phyloP scores from a whole-genome alignment of 30 jellyfish, hydroid and myxozoan genomes.

The Haliclystus octoradiatus region DNA sequence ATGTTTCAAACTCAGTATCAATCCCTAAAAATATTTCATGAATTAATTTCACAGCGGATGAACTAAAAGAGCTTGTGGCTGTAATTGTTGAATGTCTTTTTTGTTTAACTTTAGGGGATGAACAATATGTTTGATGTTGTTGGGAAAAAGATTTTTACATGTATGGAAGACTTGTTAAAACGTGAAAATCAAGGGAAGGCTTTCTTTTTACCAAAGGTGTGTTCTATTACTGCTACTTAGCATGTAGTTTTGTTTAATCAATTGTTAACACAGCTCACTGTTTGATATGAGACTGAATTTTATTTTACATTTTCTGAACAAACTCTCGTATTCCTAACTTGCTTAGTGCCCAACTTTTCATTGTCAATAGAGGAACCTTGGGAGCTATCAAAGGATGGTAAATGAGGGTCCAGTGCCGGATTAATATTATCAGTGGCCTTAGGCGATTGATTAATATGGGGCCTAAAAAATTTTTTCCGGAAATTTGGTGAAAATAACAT shows the following conservation, averaged over 20 bases:
- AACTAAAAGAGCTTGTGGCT: too few species aligned
- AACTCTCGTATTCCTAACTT: background rate
- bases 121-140: background rate
- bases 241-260: background rate
- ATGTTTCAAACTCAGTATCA: background rate
- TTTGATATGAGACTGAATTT: background rate
- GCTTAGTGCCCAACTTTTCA: too few species aligned
- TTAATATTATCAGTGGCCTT: too few species aligned
- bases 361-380: too few species aligned
- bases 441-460: too few species aligned
- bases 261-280: background rate
- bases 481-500: too few species aligned
- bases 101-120: background rate
- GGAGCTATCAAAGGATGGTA: too few species aligned
- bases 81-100: background rate
- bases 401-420: too few species aligned
- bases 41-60: too few species aligned
- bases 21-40: too few species aligned
- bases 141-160: background rate
- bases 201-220: conserved; percentile 13
- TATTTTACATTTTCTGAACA: too few species aligned
- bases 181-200: conserved; percentile 13
- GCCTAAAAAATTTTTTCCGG: too few species aligned
- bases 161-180: conserved; percentile 2
- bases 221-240: background rate